phyloP scores from a whole-genome alignment of 2,888 invertebrate species.

The Drosophila testacea region DNA sequence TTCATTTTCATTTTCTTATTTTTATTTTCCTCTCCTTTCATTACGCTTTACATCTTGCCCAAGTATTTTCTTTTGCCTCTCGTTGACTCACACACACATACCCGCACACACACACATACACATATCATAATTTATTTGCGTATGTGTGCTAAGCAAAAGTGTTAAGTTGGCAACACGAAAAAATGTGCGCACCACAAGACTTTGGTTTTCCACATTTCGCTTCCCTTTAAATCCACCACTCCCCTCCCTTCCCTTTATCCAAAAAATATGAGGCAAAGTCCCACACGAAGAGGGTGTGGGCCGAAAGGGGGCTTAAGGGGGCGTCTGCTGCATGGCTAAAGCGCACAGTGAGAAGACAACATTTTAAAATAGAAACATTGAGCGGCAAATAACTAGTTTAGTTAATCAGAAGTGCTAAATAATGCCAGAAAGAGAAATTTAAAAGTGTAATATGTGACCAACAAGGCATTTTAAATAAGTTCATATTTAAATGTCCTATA shows the following conservation, averaged over 20 bases:
- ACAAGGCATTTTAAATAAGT: no score
- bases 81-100: slow-evolving; percentile 61
- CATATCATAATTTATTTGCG: slow-evolving; percentile 62
- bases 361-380: background rate
- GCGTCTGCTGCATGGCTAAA: slow-evolving; percentile 6
- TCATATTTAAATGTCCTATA: no score
- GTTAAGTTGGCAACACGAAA: slow-evolving; percentile 78
- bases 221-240: background rate
- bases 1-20: slow-evolving; percentile 54
- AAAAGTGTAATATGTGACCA: background rate
- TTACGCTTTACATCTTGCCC: slow-evolving; percentile 37
- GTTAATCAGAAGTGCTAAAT: background rate
- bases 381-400: background rate
- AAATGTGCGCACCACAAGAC: slow-evolving; percentile 74
- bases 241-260: background rate
- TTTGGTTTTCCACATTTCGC: slow-evolving; percentile 60
- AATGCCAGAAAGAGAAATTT: background rate
- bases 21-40: slow-evolving; percentile 19
- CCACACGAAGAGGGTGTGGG: background rate
- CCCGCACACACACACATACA: slow-evolving; percentile 32
- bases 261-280: slow-evolving; percentile 14
- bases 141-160: slow-evolving; percentile 69
- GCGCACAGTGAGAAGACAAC: slow-evolving; percentile 43
- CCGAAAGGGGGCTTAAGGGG: background rate
- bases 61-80: slow-evolving; percentile 72